phyloP scores from a whole-genome alignment of 2,113 vertebrate species.

The Oncorhynchus nerka region DNA sequence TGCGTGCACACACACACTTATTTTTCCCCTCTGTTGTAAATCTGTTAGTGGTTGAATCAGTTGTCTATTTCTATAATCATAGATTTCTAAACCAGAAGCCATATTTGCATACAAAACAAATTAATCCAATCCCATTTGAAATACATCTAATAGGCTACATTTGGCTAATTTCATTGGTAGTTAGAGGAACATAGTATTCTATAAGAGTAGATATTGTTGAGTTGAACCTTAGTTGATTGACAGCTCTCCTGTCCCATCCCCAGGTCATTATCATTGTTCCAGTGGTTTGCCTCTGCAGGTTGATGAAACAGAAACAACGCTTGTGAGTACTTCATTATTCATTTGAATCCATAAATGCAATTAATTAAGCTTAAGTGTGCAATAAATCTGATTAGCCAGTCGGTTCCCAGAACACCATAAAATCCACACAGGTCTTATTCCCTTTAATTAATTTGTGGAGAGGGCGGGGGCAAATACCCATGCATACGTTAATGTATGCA shows the following conservation, averaged over 20 bases:
- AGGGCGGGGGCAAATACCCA: conserved; percentile 9
- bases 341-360: conserved; percentile 76
- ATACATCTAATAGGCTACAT: no score
- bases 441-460: conserved; percentile 68
- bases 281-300: conserved; percentile 20
- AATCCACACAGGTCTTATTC: conserved; percentile 70
- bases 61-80: no score
- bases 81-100: not conserved
- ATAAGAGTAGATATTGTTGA: conserved; percentile 25
- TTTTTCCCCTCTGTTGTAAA: no score
- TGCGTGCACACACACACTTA: no score
- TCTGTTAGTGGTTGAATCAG: no score
- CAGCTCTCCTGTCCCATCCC: conserved; percentile 36
- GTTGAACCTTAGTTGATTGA: conserved; percentile 46
- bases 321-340: conserved; percentile 76
- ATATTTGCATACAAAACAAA: no score
- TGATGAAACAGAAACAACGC: conserved; percentile 65
- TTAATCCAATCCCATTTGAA: no score
- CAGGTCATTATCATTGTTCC: conserved; percentile 64
- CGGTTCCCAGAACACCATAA: conserved; percentile 76
- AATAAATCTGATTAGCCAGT: conserved; percentile 78
- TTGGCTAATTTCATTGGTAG: not conserved
- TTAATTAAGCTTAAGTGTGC: conserved; percentile 77
- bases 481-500: not conserved
- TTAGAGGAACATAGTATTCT: not conserved